Evolutionary conservation across 2,113 vertebrate species (phyloP).

Genomic region (Rhea pennata): DNA sequence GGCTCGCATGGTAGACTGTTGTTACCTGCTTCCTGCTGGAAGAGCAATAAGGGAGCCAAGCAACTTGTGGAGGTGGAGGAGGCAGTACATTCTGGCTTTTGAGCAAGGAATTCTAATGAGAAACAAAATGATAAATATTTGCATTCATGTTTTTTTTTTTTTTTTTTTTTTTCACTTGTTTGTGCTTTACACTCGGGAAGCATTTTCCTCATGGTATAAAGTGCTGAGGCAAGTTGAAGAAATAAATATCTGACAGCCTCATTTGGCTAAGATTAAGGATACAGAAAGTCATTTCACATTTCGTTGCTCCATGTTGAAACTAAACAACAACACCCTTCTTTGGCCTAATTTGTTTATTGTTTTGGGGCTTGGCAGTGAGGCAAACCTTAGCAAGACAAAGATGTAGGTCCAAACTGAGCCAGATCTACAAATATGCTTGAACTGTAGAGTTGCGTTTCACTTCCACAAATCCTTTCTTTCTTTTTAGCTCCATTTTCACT

Average conservation of each 20-base stretch:
- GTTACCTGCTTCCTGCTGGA: neutral
- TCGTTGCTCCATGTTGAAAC: constrained; percentile 9
- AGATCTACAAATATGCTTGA: neutral
- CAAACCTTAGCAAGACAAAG: neutral
- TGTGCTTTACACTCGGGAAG: neutral
- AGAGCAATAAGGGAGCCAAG: neutral
- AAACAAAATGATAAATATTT: constrained; percentile 55
- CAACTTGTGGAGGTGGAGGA: neutral
- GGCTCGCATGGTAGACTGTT: neutral
- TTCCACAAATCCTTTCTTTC: neutral
- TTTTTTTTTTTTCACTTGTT: neutral
- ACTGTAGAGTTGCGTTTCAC: neutral
- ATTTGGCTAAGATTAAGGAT: constrained; percentile 70
- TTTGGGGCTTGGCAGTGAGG: neutral
- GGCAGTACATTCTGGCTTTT: neutral
- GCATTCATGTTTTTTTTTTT: neutral
- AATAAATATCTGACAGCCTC: constrained; percentile 63
- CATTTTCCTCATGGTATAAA: constrained; percentile 45
- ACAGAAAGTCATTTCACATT: constrained; percentile 64
- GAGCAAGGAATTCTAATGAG: constrained; percentile 13
- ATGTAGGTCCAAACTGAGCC: neutral
- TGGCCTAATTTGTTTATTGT: constrained; percentile 37
- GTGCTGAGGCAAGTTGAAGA: constrained; percentile 55
- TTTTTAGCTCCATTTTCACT: neutral
- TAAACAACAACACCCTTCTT: constrained; percentile 11